These are phyloP conservation scores for Catharus ustulatus DNA, from an alignment of 2,797 vertebrate genomes.

Conservation along the genomic window DNA sequence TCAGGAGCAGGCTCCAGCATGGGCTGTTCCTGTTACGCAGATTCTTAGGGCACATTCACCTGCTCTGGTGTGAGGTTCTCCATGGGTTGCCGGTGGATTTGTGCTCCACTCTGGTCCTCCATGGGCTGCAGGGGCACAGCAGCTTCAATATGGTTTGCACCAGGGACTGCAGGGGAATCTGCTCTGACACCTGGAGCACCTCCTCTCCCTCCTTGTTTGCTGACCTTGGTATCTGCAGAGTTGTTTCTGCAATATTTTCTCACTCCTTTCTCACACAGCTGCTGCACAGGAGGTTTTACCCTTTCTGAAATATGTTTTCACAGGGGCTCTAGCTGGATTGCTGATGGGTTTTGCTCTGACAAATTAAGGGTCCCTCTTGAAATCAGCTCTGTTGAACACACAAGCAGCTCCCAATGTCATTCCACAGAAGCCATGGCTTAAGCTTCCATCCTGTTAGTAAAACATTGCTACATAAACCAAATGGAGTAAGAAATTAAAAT, in stretches of 20 bases:
- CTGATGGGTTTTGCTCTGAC: neutral
- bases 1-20: neutral
- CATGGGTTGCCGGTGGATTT: neutral
- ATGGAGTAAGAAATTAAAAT: neutral
- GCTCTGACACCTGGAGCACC: neutral
- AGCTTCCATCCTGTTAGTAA: neutral
- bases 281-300: neutral
- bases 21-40: accelerated
- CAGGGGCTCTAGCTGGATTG: neutral
- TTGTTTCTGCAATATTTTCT: neutral
- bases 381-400: neutral
- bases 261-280: neutral
- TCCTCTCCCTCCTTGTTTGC: neutral
- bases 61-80: neutral
- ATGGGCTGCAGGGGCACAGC: neutral
- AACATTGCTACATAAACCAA: neutral
- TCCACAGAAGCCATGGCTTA: neutral
- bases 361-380: neutral
- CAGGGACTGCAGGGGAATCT: neutral
- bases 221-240: neutral
- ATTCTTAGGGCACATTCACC: no score
- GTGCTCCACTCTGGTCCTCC: neutral
- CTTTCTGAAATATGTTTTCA: neutral
- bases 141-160: neutral
- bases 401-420: neutral